Percentiles rank a stretch among this genome's conserved stretches.
Conservation (phyloP, 2,113 vertebrate species). For the Gorsachius goisagi region DNA sequence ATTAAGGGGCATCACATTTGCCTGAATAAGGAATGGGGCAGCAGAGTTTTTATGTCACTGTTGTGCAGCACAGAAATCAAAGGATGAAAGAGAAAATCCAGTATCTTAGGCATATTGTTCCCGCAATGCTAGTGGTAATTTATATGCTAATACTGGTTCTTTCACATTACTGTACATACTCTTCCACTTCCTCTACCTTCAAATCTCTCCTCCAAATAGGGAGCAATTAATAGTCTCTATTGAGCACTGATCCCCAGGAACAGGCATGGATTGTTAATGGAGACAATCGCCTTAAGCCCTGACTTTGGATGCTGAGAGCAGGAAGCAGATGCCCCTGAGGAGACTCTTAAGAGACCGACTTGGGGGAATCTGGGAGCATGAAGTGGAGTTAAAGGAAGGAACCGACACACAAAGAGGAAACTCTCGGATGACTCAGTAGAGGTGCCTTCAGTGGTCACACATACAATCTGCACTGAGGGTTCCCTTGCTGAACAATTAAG, state of each 20-base stretch:
- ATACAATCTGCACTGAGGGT: neutral
- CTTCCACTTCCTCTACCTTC: neutral
- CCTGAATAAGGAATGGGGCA: neutral
- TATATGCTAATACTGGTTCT: neutral
- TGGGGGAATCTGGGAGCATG: neutral
- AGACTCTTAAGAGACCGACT: neutral
- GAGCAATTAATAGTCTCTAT: neutral
- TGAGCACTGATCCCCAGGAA: neutral
- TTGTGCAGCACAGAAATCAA: neutral
- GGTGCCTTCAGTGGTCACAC: neutral
- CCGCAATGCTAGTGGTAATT: neutral
- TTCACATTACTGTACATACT: neutral
- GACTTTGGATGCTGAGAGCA: neutral
- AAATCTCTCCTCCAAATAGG: neutral
- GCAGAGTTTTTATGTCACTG: neutral
- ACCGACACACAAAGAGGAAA: neutral
- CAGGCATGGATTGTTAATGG: neutral
- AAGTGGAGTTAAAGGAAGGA: neutral
- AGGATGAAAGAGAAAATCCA: neutral
- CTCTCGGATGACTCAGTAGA: neutral
- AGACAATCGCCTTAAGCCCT: neutral
- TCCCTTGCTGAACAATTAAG: neutral
- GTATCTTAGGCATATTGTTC: too few species aligned
- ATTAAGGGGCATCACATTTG: neutral
- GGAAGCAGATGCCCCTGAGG: neutral